Conservation (phyloP, 2,888 invertebrate species). For the Cephonodes hylas region DNA sequence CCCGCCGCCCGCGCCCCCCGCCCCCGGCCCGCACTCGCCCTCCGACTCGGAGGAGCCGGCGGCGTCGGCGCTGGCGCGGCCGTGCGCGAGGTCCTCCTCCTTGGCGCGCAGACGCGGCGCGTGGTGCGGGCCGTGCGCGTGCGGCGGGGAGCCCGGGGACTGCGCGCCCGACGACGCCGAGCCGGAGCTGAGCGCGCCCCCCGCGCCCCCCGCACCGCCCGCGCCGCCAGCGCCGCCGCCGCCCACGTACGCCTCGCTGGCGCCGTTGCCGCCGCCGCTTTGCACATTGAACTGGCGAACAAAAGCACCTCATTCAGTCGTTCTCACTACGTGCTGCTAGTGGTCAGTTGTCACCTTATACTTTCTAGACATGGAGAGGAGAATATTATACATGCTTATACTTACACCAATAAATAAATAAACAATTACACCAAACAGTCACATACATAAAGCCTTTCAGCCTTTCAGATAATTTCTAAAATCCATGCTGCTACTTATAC, state of each 20-base stretch:
- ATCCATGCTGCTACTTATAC: too few relatives aligned
- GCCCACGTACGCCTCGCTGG: conserved; percentile 41
- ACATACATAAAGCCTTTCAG: too few relatives aligned
- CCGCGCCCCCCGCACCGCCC: conserved; percentile 33
- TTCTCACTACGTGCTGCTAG: background rate
- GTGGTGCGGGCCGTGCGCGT: conserved; percentile 54
- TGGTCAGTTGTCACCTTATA: too few relatives aligned
- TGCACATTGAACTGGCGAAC: conserved; percentile 69
- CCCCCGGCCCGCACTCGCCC: conserved; percentile 61
- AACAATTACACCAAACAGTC: too few relatives aligned
- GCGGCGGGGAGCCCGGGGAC: conserved; percentile 65
- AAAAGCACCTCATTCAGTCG: background rate
- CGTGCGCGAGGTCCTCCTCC: conserved; percentile 83
- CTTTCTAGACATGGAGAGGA: too few relatives aligned
- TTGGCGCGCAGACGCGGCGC: conserved; percentile 78
- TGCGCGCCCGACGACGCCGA: conserved; percentile 72
- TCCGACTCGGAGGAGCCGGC: conserved; percentile 73
- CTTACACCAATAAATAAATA: too few relatives aligned
- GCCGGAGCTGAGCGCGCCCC: conserved; percentile 61
- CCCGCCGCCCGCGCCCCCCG: conserved; percentile 48
- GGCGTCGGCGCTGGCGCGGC: conserved; percentile 82
- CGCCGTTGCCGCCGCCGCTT: conserved; percentile 44
- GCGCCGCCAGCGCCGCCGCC: conserved; percentile 35
- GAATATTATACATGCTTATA: too few relatives aligned
- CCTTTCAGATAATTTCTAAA: too few relatives aligned